Conservation (phyloP, 2,113 vertebrate species). For the Paratilapia polleni region DNA sequence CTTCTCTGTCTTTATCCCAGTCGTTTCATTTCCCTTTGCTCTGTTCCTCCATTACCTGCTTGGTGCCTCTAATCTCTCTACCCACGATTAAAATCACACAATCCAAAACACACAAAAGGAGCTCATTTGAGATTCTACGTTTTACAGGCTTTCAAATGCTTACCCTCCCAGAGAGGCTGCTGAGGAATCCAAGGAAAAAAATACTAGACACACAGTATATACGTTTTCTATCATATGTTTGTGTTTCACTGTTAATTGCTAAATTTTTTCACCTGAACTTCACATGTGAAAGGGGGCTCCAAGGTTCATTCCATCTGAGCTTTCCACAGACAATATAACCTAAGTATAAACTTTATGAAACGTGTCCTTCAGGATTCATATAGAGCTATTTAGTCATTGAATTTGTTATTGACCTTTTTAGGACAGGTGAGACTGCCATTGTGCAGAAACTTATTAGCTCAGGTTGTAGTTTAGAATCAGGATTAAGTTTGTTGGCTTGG, state of each 20-base stretch:
- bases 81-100: constrained; percentile 32
- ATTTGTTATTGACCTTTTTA: neutral
- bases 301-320: too few species aligned
- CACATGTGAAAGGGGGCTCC: neutral
- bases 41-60: constrained; percentile 28
- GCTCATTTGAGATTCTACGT: constrained; percentile 14
- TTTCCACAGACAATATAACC: too few species aligned
- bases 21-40: constrained; percentile 29
- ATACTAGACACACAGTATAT: too few species aligned
- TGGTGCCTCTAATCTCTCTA: constrained; percentile 1
- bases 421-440: neutral
- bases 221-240: too few species aligned
- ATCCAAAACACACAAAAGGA: constrained; percentile 24
- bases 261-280: neutral
- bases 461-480: constrained; percentile 10
- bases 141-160: neutral
- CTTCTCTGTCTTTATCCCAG: constrained; percentile 32
- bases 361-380: neutral
- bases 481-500: constrained; percentile 10
- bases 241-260: neutral
- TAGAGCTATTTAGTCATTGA: neutral
- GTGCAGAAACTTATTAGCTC: neutral
- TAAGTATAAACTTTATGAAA: too few species aligned
- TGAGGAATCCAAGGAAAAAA: neutral
- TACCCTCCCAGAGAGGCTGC: neutral